Percentiles rank a stretch among this genome's conserved stretches.
Evolutionary conservation across 64 coral and sea anemone species (phyloP).

Genomic region (Dendrophyllia cribrosa): DNA sequence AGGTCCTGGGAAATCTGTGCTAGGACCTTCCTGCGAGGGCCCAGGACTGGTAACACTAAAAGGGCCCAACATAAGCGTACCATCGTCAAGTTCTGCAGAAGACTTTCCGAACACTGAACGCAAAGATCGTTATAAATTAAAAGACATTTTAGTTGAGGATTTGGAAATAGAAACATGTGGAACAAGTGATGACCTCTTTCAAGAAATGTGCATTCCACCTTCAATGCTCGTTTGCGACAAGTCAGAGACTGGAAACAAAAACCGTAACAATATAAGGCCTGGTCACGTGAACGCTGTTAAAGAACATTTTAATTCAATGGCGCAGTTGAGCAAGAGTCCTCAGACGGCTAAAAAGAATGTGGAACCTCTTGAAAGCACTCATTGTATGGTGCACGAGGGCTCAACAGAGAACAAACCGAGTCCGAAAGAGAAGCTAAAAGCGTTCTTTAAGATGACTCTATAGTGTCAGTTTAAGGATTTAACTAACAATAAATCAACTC

Average conservation of each 20-base stretch:
- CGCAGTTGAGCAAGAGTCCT: not conserved
- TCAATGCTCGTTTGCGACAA: not conserved
- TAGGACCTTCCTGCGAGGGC: not conserved
- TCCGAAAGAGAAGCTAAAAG: not conserved
- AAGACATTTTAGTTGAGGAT: conserved; percentile 22
- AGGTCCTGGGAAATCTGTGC: not conserved
- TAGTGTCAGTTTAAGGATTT: not conserved
- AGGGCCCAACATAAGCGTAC: not conserved
- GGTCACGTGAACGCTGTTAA: not conserved
- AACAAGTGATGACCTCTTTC: not conserved
- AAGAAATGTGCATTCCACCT: not conserved
- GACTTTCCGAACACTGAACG: not conserved
- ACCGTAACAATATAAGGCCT: not conserved
- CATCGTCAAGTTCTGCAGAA: not conserved
- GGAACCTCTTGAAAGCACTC: not conserved
- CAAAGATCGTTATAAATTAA: not conserved
- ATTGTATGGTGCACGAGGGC: not conserved
- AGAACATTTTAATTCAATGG: not conserved
- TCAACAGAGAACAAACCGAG: not conserved
- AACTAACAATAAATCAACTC: no score
- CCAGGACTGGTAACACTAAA: not conserved
- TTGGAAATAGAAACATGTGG: not conserved
- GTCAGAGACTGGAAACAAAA: no score
- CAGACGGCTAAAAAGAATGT: not conserved
- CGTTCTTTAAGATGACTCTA: conserved; percentile 17